phyloP scores from a whole-genome alignment of 2,888 invertebrate species.

The Meghimatium bilineatum region DNA sequence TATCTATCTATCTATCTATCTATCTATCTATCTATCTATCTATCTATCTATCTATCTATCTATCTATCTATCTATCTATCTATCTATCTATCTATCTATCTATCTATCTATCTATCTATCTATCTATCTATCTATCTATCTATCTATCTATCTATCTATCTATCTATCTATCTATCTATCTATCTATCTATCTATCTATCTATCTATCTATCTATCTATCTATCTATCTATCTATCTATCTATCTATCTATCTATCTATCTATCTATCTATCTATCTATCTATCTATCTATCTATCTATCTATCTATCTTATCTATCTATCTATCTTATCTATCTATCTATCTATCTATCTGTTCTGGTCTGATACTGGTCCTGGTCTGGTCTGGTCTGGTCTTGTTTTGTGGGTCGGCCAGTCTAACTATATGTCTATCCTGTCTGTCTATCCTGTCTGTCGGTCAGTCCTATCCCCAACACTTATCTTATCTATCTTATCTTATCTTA shows the following conservation, averaged over 20 bases:
- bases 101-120: conserved; percentile 1
- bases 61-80: conserved; percentile 16
- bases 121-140: conserved; percentile 9
- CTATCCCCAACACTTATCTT: no score
- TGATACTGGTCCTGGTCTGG: no score
- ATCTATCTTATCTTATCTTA: no score
- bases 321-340: not conserved
- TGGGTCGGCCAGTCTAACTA: not conserved
- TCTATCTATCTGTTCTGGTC: no score
- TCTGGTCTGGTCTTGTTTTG: no score
- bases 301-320: conserved; percentile 6
- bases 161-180: not conserved
- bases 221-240: conserved; percentile 1
- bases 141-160: conserved; percentile 5
- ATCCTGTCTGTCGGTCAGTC: not conserved
- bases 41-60: conserved; percentile 18
- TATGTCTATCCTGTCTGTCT: not conserved
- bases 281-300: conserved; percentile 7
- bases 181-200: conserved; percentile 1
- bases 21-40: conserved; percentile 16
- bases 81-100: conserved; percentile 15
- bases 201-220: conserved; percentile 1
- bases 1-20: conserved; percentile 18
- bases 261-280: not conserved
- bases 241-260: not conserved